Evolutionary conservation across 2,888 invertebrate genomes (phyloP), one percentile per base, ranked within the genome.

Genomic region (Aleiodes testaceus): DNA sequence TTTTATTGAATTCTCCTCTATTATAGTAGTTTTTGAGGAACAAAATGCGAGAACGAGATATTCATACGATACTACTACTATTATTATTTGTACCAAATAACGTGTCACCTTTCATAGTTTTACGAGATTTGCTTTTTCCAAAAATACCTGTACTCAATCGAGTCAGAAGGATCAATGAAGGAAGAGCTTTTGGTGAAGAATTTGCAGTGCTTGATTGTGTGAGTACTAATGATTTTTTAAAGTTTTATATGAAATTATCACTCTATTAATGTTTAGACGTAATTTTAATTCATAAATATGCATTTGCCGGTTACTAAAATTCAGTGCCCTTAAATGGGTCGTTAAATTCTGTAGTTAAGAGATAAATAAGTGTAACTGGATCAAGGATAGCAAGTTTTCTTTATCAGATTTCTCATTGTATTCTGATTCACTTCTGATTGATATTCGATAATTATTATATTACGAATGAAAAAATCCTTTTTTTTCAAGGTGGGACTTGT

Each of bases 401-500:
- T 36, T 11, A 36, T 7, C 36, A 36, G 36, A 6, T 36, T 11
- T 36, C 36, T 36, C 11, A 36, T 36, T 36, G 36, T 36, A 36
- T 36, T 36, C 9, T 36, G 36, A 36, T 11, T 36, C 36, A 11
- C 36, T 36, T 36, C 9, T 36, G 36, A 7, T 36, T 36, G 9
- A 9, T 9, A 9, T 9, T 36, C 11, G 36, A 36, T 36, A 36
- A 36, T 36, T 36, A 36, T 2, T 36, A 7, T 36, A 36, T 36
- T 11, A 9, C 7, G 36, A 36, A 36, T 36, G 36, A 11, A 9
- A 9, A 36, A 2, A 36, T 36, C 9, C 9, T 36, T 12, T 49
- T 11, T 14, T 45, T 68, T 68, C 12, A 18, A 72, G 85, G 72
- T 81, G 22, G 83, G 78, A 36, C 73, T 84, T 18, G 79, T 82